Conservation (phyloP, 2,113 vertebrate species). For the Chlorodrepanis virens region DNA sequence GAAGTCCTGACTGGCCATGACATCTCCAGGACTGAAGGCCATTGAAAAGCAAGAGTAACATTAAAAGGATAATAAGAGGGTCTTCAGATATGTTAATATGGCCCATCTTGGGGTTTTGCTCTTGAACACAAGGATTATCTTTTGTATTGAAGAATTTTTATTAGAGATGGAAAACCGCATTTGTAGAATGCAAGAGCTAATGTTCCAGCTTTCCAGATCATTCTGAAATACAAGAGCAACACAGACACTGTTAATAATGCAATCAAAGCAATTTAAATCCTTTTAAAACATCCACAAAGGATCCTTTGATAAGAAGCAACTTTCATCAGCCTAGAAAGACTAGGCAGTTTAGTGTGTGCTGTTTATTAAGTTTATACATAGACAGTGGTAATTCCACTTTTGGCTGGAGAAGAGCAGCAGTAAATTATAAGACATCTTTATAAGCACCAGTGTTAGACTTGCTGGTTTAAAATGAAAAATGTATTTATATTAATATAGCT, state of each 20-base stretch:
- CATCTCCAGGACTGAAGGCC: neutral
- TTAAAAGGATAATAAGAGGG: neutral
- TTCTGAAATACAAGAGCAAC: slow-evolving; percentile 48
- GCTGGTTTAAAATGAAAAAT: slow-evolving; percentile 31
- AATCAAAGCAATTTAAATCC: slow-evolving; percentile 64
- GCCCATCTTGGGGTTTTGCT: neutral
- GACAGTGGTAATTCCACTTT: slow-evolving; percentile 37
- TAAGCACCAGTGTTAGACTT: neutral
- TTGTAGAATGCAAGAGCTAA: neutral
- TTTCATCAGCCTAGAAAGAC: slow-evolving; percentile 51
- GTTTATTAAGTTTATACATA: slow-evolving; percentile 45
- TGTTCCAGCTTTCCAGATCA: slow-evolving; percentile 36
- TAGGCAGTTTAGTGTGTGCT: neutral
- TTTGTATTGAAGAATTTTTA: slow-evolving; percentile 16
- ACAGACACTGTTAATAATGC: slow-evolving; percentile 56
- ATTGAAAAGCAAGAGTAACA: neutral
- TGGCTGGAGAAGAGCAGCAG: slow-evolving; percentile 2
- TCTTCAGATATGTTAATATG: neutral
- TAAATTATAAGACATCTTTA: slow-evolving; percentile 33
- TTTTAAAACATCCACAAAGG: slow-evolving; percentile 55
- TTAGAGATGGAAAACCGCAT: neutral
- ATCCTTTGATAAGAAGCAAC: slow-evolving; percentile 56
- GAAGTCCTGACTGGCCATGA: neutral
- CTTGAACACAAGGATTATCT: slow-evolving; percentile 21
- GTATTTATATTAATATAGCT: slow-evolving; percentile 21